phyloP scores from a whole-genome alignment of 2,888 invertebrate species.

The Heliconius erato region DNA sequence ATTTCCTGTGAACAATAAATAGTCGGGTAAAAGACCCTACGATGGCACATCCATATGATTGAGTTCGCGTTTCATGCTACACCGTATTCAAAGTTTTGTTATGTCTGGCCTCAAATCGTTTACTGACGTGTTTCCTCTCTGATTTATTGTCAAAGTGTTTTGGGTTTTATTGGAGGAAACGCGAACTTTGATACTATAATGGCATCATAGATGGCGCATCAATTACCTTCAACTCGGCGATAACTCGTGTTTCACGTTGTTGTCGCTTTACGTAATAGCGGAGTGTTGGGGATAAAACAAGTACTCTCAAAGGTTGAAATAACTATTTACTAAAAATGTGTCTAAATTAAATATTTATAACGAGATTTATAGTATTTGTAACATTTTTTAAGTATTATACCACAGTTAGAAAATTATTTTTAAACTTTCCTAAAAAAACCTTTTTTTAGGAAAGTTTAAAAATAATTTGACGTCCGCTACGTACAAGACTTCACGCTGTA shows the following conservation, averaged over 20 bases:
- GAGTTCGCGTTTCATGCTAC: conserved; percentile 66
- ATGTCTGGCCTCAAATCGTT: conserved; percentile 67
- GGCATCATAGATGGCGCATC: conserved; percentile 62
- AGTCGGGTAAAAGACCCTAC: conserved; percentile 35
- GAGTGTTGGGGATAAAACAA: conserved; percentile 29
- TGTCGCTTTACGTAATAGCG: conserved; percentile 42
- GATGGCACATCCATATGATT: conserved; percentile 67
- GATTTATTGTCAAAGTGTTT: conserved; percentile 67
- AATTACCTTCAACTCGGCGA: conserved; percentile 63
- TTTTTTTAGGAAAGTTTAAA: no score
- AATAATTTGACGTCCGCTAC: no score
- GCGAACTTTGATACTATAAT: conserved; percentile 66
- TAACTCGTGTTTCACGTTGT: conserved; percentile 50
- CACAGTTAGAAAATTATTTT: no score
- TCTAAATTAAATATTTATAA: background rate
- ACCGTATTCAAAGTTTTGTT: conserved; percentile 68
- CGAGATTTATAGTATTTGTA: background rate
- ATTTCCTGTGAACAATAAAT: conserved; percentile 21
- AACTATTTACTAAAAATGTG: background rate
- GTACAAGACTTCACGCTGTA: no score
- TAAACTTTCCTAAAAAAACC: no score
- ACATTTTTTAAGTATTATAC: background rate
- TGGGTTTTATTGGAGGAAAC: conserved; percentile 56
- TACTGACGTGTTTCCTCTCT: conserved; percentile 61
- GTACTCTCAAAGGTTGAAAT: conserved; percentile 20